Base-by-base conservation (phyloP, 2,888 invertebrate species). In the Agonopterix subpropinquella region DNA sequence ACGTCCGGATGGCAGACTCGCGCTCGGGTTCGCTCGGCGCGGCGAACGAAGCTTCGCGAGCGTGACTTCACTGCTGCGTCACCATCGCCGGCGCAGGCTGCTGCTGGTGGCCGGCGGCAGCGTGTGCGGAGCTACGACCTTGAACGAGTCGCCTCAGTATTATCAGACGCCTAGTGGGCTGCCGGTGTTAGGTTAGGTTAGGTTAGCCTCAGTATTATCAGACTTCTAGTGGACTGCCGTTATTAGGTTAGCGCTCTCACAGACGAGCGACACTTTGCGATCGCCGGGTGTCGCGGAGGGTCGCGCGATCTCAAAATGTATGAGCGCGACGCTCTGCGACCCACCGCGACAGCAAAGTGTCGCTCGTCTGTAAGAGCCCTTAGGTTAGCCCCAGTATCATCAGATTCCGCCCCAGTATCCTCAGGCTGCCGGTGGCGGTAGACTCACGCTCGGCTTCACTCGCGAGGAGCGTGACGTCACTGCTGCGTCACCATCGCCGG, bases 401-500 rank as follows among this genome's bases (percentile, higher is more conserved):
- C n/a, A n/a, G n/a, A n/a, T n/a, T n/a, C n/a, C n/a, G n/a, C n/a
- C n/a, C n/a, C n/a, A n/a, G n/a, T n/a, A n/a, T n/a, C n/a, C n/a
- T n/a, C n/a, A n/a, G n/a, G n/a, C n/a, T n/a, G n/a, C n/a, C n/a
- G n/a, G n/a, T n/a, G n/a, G n/a, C n/a, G 87, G 88, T 11, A 76
- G 87, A 1, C 75, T 91, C 11, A 90, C 91, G 1, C 77, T 91
- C 43, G 91, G 91, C 47, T 89, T 76, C 56, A 81, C 89, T 46
- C 86, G 91, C 65, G 80, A 47, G 86, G 39, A 86, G 85, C 63
- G 74, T 91, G 46, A 73, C 89, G 46, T 73, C 81, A 28, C 69
- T 91, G 50, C 79, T 91, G 44, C 89, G 90, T 52, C 90, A 91
- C 56, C 90, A 91, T 57, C 80, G 80, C 49, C 89, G 88, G 57